Conservation (phyloP, 2,797 vertebrate species). For the Sparus aurata region DNA sequence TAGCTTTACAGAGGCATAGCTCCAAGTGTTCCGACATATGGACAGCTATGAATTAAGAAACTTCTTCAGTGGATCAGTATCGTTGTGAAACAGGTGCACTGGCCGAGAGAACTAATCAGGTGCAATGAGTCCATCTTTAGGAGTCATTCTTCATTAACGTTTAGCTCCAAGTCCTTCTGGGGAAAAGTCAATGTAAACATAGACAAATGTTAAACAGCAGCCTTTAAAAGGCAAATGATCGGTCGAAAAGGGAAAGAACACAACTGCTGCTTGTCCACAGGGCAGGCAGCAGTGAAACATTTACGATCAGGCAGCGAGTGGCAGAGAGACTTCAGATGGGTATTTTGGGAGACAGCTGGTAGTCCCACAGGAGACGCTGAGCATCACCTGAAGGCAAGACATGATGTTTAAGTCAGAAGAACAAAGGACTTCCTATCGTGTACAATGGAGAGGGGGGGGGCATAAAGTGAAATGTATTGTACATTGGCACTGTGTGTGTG, state of each 20-base stretch:
- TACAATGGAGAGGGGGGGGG: background rate
- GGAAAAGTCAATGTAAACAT: background rate
- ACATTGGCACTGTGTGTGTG: background rate
- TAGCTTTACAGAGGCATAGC: background rate
- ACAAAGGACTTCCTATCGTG: slow-evolving; percentile 12
- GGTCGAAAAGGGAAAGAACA: slow-evolving; percentile 16
- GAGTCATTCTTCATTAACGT: background rate
- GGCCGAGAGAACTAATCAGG: background rate
- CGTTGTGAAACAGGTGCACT: background rate
- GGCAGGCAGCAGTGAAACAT: slow-evolving; percentile 38
- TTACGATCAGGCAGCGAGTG: slow-evolving; percentile 28
- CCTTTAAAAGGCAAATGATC: slow-evolving; percentile 34
- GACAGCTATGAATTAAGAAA: background rate
- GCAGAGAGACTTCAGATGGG: slow-evolving; percentile 15
- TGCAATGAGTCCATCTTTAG: background rate
- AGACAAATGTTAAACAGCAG: slow-evolving; percentile 13
- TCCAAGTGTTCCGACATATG: background rate
- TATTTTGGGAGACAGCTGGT: slow-evolving; percentile 54
- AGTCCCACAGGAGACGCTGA: slow-evolving; percentile 32
- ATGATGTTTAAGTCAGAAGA: slow-evolving; percentile 20
- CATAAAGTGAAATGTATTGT: background rate
- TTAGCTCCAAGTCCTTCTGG: background rate
- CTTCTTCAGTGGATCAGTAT: background rate
- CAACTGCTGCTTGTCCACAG: slow-evolving; percentile 32
- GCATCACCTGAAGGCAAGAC: slow-evolving; percentile 35